These are phyloP conservation scores for Camponotus floridanus DNA, from an alignment of 1,140 invertebrate species.

Conservation along the genomic window DNA sequence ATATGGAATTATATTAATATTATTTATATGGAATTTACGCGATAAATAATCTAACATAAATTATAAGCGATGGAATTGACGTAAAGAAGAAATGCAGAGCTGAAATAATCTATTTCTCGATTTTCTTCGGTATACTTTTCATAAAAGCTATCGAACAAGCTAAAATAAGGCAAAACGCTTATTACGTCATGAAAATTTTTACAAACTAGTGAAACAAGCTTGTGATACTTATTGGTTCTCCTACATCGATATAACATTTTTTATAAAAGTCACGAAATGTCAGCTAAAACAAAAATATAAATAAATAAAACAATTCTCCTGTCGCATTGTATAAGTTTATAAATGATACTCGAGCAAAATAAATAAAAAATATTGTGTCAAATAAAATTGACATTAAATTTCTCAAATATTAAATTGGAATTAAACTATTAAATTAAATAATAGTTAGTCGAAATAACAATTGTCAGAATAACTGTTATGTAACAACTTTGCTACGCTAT, in stretches of 20 bases:
- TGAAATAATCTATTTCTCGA: conserved; percentile 14
- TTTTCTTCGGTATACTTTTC: not conserved
- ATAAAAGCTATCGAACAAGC: not conserved
- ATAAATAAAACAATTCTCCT: not conserved
- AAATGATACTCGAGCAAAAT: not conserved
- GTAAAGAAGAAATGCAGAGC: not conserved
- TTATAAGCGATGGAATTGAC: not conserved
- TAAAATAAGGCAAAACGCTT: not conserved
- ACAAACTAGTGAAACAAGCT: not conserved
- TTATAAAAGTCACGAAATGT: not conserved
- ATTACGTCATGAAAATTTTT: conserved; percentile 10
- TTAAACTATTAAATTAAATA: not conserved
- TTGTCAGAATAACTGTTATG: conserved; percentile 15
- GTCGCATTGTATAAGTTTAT: not conserved
- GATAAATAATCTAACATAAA: not conserved
- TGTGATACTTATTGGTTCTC: not conserved
- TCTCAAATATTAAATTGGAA: not conserved
- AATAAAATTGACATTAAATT: not conserved
- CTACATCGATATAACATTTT: not conserved
- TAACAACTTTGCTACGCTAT: not conserved
- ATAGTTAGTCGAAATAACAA: not conserved
- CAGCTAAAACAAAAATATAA: not conserved
- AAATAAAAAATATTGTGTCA: not conserved
- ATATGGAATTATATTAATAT: not conserved
- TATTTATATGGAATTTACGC: not conserved